A percentile compares a stretch with the other conserved stretches of the same genome.
phyloP scores from a whole-genome alignment of 1,140 invertebrate genomes.

The Meteorus sp. region DNA sequence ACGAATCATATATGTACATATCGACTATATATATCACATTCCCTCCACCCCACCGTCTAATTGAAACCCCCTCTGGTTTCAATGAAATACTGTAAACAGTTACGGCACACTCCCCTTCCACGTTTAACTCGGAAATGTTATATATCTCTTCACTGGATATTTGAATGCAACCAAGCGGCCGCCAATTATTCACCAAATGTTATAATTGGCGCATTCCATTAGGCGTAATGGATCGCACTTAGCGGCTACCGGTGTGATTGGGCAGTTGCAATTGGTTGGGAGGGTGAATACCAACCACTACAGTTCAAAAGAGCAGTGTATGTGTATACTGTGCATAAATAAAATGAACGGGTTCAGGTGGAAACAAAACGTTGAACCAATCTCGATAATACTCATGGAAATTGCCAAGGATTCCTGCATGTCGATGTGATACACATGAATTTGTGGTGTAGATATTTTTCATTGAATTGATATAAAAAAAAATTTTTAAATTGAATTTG shows the following conservation, averaged over 20 bases:
- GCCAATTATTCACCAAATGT: constrained; percentile 59
- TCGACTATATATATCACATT: too few species aligned
- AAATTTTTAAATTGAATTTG: too few species aligned
- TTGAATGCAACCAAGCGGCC: constrained; percentile 35
- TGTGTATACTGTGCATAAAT: too few species aligned
- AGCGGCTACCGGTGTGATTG: constrained; percentile 49
- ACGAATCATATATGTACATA: constrained; percentile 26
- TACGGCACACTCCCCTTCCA: background rate
- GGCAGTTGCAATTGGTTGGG: constrained; percentile 27
- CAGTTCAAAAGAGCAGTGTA: too few species aligned
- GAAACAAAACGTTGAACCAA: constrained; percentile 35
- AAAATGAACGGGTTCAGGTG: constrained; percentile 22
- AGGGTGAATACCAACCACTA: background rate
- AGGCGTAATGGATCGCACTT: constrained; percentile 58
- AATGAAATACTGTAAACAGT: too few species aligned
- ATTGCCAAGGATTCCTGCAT: constrained; percentile 33
- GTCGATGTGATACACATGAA: constrained; percentile 21
- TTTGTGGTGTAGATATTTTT: constrained; percentile 10
- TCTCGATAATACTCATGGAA: constrained; percentile 45
- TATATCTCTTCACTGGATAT: too few species aligned
- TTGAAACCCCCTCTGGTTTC: too few species aligned
- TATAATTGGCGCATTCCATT: constrained; percentile 60
- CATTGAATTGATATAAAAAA: too few species aligned
- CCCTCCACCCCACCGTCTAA: too few species aligned
- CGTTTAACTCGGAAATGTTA: background rate